Conservation (phyloP, 2,797 vertebrate species). For the Scolopax rusticola region DNA sequence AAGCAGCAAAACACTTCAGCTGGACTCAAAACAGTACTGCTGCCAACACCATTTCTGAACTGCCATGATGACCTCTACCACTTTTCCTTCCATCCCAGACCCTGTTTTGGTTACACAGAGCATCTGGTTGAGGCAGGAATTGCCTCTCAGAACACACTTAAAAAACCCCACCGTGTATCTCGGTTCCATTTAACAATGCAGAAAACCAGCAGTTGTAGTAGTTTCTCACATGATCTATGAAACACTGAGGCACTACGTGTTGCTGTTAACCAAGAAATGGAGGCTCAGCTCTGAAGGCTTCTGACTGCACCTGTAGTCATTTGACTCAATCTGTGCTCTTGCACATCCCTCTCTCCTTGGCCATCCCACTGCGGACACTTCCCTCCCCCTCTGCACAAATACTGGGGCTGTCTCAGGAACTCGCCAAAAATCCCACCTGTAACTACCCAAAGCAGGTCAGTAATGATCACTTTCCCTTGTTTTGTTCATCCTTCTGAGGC, state of each 20-base stretch:
- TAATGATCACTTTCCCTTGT: background rate
- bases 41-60: rapidly evolving
- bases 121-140: background rate
- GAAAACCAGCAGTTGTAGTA: background rate
- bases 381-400: background rate
- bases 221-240: background rate
- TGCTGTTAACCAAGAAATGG: background rate
- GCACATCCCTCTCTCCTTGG: background rate
- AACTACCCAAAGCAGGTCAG: background rate
- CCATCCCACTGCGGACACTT: no score
- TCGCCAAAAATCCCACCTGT: background rate
- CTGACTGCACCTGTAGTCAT: background rate
- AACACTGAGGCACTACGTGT: background rate
- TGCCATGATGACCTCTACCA: background rate
- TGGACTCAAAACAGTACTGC: background rate
- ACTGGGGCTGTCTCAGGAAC: background rate
- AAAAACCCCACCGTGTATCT: background rate
- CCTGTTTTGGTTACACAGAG: background rate
- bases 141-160: background rate
- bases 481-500: background rate
- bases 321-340: background rate
- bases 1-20: rapidly evolving
- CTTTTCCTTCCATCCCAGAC: rapidly evolving
- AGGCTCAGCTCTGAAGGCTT: background rate
- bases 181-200: background rate